A percentile compares a stretch with the other conserved stretches of the same genome.
phyloP scores from a whole-genome alignment of 2,888 invertebrate species.

The Pachymerium ferrugineum region DNA sequence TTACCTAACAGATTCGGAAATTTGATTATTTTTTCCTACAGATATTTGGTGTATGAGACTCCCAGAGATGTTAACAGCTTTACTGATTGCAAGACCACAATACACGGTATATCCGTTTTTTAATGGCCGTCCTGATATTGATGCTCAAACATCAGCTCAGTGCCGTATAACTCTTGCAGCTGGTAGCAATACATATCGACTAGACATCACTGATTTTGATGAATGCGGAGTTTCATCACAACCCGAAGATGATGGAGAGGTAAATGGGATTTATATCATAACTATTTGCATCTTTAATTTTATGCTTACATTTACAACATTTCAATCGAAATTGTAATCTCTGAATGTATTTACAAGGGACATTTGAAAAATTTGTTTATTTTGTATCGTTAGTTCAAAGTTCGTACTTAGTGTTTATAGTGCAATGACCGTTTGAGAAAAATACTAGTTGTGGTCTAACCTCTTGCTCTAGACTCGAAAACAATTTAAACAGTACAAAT shows the following conservation, averaged over 20 bases:
- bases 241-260: slow-evolving; percentile 26
- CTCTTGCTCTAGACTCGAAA: too few relatives aligned
- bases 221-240: slow-evolving; percentile 28
- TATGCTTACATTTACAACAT: too few relatives aligned
- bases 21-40: neutral
- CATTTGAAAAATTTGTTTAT: neutral
- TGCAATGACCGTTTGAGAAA: too few relatives aligned
- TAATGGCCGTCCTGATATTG: slow-evolving; percentile 29
- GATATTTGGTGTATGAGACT: slow-evolving; percentile 25
- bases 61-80: slow-evolving; percentile 19
- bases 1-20: neutral
- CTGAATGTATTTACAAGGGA: neutral
- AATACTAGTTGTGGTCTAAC: too few relatives aligned
- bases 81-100: slow-evolving; percentile 12
- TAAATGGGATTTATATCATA: neutral
- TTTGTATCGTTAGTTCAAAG: neutral
- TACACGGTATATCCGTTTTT: slow-evolving; percentile 25
- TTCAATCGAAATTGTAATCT: too few relatives aligned
- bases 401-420: too few relatives aligned
- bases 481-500: too few relatives aligned
- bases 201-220: slow-evolving; percentile 21
- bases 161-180: slow-evolving; percentile 7
- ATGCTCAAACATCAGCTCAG: slow-evolving; percentile 12
- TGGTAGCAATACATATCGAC: neutral
- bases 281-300: too few relatives aligned